Conservation (phyloP, 35 echinoderm and acorn worm genomes). For the Apostichopus parvimensis region DNA sequence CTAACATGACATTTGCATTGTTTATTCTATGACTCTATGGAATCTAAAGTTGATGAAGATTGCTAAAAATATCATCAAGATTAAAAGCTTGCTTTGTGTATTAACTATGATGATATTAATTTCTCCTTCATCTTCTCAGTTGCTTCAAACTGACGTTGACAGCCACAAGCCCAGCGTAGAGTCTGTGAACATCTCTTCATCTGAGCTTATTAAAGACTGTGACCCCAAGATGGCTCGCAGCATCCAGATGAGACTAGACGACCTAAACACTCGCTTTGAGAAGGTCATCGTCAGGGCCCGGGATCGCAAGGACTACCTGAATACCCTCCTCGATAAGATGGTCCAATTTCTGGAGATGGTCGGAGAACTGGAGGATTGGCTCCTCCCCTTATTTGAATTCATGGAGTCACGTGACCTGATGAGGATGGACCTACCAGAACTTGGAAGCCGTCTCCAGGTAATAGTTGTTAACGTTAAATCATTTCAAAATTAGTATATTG, state of each 20-base stretch:
- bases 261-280: constrained; percentile 92
- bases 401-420: constrained; percentile 81
- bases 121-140: constrained; percentile 34
- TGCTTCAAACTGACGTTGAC: constrained; percentile 95
- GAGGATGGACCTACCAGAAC: constrained; percentile 80
- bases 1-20: too few species aligned
- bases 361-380: constrained; percentile 83
- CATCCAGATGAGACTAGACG: constrained; percentile 87
- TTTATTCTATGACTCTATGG: too few species aligned
- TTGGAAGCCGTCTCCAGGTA: constrained; percentile 87
- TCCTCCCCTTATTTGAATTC: constrained; percentile 71
- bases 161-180: constrained; percentile 97
- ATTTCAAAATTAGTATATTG: too few species aligned
- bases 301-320: constrained; percentile 76
- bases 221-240: constrained; percentile 84
- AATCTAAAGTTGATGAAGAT: too few species aligned
- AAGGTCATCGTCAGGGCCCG: constrained; percentile 73
- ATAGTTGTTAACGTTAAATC: not conserved
- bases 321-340: constrained; percentile 75
- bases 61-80: too few species aligned
- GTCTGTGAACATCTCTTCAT: constrained; percentile 81
- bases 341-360: constrained; percentile 69
- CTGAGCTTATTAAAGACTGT: constrained; percentile 82
- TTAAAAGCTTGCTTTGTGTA: too few species aligned
- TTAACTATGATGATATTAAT: too few species aligned